Conservation (phyloP, 2,113 vertebrate species). For the Machaerirhynchus nigripectus region DNA sequence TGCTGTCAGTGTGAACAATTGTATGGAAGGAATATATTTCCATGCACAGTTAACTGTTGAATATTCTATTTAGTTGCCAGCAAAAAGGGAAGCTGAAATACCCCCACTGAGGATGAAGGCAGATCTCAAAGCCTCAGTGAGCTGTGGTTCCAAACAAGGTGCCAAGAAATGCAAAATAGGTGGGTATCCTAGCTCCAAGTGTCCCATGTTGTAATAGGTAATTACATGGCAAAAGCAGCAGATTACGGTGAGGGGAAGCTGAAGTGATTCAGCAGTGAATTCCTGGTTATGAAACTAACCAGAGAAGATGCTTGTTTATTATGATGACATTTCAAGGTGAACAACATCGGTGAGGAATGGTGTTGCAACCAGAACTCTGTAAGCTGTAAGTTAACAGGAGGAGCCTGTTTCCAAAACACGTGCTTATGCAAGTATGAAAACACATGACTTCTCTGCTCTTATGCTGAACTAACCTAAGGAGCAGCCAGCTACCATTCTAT, state of each 20-base stretch:
- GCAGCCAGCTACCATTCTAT: neutral
- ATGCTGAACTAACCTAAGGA: neutral
- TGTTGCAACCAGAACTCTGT: neutral
- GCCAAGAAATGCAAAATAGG: too few relatives aligned
- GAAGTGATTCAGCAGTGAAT: neutral
- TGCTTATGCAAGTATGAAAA: neutral
- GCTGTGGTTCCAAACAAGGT: neutral
- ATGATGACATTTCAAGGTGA: neutral
- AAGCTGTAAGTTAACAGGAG: neutral
- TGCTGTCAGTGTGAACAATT: rapidly evolving
- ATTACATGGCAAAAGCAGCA: neutral
- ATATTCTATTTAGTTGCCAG: neutral
- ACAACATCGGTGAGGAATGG: neutral
- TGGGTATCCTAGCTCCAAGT: neutral
- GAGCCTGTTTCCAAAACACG: neutral
- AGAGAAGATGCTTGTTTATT: neutral
- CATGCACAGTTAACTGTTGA: neutral
- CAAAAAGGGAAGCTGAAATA: neutral
- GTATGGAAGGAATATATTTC: neutral
- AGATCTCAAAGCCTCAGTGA: neutral
- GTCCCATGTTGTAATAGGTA: neutral
- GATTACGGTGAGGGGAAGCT: neutral
- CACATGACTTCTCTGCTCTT: neutral
- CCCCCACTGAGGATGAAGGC: neutral
- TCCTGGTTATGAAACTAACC: neutral